Base-by-base conservation (phyloP, 2,888 invertebrate genomes). In the Cylindroiulus punctatus region DNA sequence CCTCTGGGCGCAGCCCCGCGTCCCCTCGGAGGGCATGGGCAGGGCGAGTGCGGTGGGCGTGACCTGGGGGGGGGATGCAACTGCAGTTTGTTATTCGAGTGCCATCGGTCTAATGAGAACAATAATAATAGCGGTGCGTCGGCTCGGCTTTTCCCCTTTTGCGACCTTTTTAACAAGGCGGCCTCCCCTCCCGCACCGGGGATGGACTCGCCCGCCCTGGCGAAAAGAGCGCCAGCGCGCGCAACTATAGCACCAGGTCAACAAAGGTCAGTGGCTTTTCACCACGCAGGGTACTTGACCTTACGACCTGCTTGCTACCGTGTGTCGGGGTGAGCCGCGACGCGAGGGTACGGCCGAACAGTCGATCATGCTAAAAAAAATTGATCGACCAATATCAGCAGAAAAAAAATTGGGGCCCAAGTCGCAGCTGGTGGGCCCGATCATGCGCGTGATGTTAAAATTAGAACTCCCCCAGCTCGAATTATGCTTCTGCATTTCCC, bases 251-350 rank as follows among this genome's bases (percentile, higher is more conserved):
- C 82, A 32, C 40, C 65, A 85, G 85, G 57, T 85, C 85, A 85
- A 85, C 47, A 32, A 57, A 85, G 85, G 85, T 85, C 85, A 85
- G 52, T 85, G 85, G 52, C 85, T 85, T 85, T 85, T 44, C 57
- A 85, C 47, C 85, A 85, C 85, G 30, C 85, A 85, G 47, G 85
- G 85, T 85, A 52, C 57, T 85, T 85, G 85, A 85, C 85, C 85
- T 85, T 85, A 85, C 52, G 85, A 85, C 85, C 52, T 85, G 82
- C 82, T 40, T 40, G 82, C 82, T 82, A 82, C 82, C 82, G 82
- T 82, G 82, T n/a, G 82, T 81, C 82, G 32, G 82, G 36, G 82
- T 30, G 82, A 82, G 40, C 36, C 82, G n/a, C 32, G 32, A 40
- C n/a, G 14, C 14, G 82, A 19, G 32, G 40, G 82, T n/a, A 81